Evolutionary conservation across 2,888 invertebrate genomes (phyloP).

Genomic region (Lasius fuliginosus): DNA sequence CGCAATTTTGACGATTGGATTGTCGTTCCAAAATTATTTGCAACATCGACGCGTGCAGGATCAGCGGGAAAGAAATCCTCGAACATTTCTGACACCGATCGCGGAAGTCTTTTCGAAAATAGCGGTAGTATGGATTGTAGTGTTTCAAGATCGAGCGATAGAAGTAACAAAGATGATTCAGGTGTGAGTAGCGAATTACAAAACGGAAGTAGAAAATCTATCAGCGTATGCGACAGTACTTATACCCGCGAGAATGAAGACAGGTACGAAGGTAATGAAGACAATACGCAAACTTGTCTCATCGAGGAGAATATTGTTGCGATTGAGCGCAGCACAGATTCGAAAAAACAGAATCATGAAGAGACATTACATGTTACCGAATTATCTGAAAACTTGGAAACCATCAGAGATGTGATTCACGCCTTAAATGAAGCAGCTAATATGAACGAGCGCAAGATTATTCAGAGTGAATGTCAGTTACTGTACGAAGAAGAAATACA

Average conservation of each 20-base stretch:
- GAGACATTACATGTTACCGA: slow-evolving; percentile 68
- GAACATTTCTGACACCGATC: slow-evolving; percentile 17
- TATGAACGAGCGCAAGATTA: slow-evolving; percentile 67
- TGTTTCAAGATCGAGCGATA: slow-evolving; percentile 67
- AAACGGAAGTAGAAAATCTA: slow-evolving; percentile 44
- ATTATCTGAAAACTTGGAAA: slow-evolving; percentile 73
- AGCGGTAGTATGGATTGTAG: slow-evolving; percentile 56
- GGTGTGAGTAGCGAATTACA: slow-evolving; percentile 73
- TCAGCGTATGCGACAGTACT: slow-evolving; percentile 7
- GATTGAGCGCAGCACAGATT: background rate
- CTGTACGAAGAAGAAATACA: background rate
- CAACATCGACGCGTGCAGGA: slow-evolving; percentile 39
- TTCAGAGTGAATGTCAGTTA: slow-evolving; percentile 70
- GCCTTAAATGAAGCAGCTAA: slow-evolving; percentile 67
- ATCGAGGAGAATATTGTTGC: background rate
- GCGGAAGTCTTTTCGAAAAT: slow-evolving; percentile 45
- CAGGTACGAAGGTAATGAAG: too few relatives aligned
- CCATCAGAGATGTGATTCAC: slow-evolving; percentile 69
- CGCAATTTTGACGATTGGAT: slow-evolving; percentile 1
- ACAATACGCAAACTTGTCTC: slow-evolving; percentile 47
- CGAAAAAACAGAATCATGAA: slow-evolving; percentile 56
- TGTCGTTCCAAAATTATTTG: slow-evolving; percentile 11
- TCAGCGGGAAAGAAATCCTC: slow-evolving; percentile 7
- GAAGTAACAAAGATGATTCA: slow-evolving; percentile 79
- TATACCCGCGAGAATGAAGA: slow-evolving; percentile 1